Percentiles rank a stretch among this genome's conserved stretches.
Evolutionary conservation across 2,888 invertebrate genomes (phyloP).

Genomic region (Chymomyza amoena): DNA sequence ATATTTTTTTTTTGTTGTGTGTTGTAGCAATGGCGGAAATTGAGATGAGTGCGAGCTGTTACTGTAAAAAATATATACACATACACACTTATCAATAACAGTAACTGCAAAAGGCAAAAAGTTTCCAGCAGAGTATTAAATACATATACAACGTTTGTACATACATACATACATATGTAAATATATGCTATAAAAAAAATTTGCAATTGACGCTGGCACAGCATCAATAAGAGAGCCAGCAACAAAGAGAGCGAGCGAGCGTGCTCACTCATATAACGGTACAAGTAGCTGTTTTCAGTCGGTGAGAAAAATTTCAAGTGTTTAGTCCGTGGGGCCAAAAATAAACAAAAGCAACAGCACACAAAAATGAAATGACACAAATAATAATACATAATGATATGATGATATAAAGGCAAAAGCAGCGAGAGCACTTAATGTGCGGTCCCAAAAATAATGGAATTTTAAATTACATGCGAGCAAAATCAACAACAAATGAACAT

Average conservation of each 20-base stretch:
- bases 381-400: not conserved
- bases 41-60: not conserved
- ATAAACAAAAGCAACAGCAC: slow-evolving; percentile 16
- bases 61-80: slow-evolving; percentile 7
- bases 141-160: too few species aligned
- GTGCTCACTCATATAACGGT: not conserved
- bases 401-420: not conserved
- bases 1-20: too few species aligned
- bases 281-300: not conserved
- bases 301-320: not conserved
- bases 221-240: slow-evolving; percentile 33
- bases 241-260: slow-evolving; percentile 21
- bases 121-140: too few species aligned
- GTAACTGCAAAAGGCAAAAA: not conserved
- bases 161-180: too few species aligned
- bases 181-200: not conserved
- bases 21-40: not conserved
- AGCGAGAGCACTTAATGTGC: slow-evolving; percentile 3
- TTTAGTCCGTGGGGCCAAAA: slow-evolving; percentile 4
- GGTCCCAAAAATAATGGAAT: slow-evolving; percentile 6
- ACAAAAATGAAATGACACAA: slow-evolving; percentile 4
- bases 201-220: slow-evolving; percentile 39
- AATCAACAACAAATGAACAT: not conserved
- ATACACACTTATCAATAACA: slow-evolving; percentile 9
- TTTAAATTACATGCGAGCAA: slow-evolving; percentile 6